phyloP scores from a whole-genome alignment of 2,797 vertebrate species.

The Sciurus vulgaris region DNA sequence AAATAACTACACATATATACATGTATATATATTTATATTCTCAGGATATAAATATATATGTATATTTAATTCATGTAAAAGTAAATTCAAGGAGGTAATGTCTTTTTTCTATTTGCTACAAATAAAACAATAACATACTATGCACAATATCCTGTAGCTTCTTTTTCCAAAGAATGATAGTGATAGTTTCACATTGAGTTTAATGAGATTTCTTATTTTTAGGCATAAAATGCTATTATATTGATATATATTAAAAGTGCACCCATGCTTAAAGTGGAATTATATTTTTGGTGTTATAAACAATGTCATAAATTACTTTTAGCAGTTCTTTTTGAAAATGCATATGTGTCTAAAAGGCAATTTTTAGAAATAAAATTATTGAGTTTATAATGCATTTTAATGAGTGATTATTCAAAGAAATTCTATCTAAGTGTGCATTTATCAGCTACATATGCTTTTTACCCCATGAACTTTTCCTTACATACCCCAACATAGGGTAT shows the following conservation, averaged over 20 bases:
- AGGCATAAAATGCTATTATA: background rate
- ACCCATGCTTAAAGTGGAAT: background rate
- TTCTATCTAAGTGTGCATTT: background rate
- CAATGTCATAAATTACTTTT: background rate
- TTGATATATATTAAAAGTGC: background rate
- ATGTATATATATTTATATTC: too few species aligned
- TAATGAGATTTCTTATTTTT: background rate
- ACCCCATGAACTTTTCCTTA: background rate
- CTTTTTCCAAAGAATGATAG: too few species aligned
- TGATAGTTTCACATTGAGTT: background rate
- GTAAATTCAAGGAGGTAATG: too few species aligned
- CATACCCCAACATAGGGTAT: background rate
- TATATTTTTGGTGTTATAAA: background rate
- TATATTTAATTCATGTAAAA: too few species aligned
- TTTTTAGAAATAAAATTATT: background rate
- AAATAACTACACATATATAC: too few species aligned
- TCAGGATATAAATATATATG: too few species aligned
- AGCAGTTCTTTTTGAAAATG: background rate
- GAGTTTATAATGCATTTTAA: background rate
- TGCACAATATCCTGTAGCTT: background rate
- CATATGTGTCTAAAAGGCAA: background rate
- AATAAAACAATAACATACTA: background rate
- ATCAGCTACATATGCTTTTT: too few species aligned
- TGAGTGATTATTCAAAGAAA: background rate
- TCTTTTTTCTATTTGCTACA: background rate